Percentiles rank a stretch among this genome's conserved stretches.
phyloP scores from a whole-genome alignment of 2,888 invertebrate genomes.

The Microctonus hyperodae region DNA sequence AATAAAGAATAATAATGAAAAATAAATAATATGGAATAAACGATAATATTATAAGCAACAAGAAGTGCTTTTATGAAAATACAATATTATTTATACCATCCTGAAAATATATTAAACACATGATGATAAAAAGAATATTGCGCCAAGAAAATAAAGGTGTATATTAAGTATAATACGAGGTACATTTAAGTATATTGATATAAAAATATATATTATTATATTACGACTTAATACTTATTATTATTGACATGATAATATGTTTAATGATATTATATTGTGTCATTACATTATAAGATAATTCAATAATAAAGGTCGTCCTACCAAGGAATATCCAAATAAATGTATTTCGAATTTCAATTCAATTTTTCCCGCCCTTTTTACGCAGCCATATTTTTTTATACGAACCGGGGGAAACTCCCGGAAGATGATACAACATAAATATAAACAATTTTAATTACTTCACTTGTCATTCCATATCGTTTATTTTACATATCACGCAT shows the following conservation, averaged over 20 bases:
- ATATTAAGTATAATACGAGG: slow-evolving; percentile 54
- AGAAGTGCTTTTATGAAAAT: slow-evolving; percentile 61
- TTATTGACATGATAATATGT: slow-evolving; percentile 52
- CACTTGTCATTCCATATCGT: neutral
- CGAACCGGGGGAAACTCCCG: neutral
- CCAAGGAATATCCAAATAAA: slow-evolving; percentile 33
- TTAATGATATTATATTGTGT: slow-evolving; percentile 59
- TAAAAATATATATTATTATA: slow-evolving; percentile 49
- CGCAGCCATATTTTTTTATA: neutral
- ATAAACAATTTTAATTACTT: neutral
- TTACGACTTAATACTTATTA: slow-evolving; percentile 49
- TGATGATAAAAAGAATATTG: slow-evolving; percentile 34
- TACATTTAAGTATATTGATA: slow-evolving; percentile 56
- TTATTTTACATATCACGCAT: neutral
- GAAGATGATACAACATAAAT: neutral
- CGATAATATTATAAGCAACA: slow-evolving; percentile 61
- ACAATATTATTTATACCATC: slow-evolving; percentile 61
- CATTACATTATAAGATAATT: slow-evolving; percentile 53
- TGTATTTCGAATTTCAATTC: slow-evolving; percentile 7
- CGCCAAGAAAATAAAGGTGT: slow-evolving; percentile 47
- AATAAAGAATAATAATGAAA: slow-evolving; percentile 33
- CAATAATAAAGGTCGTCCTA: slow-evolving; percentile 62
- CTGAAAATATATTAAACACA: slow-evolving; percentile 45
- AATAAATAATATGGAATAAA: slow-evolving; percentile 49
- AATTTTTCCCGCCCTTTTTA: slow-evolving; percentile 2